Evolutionary conservation across 2,113 vertebrate genomes (phyloP), one percentile per base, ranked within the genome.

Genomic region (Seriola quinqueradiata): DNA sequence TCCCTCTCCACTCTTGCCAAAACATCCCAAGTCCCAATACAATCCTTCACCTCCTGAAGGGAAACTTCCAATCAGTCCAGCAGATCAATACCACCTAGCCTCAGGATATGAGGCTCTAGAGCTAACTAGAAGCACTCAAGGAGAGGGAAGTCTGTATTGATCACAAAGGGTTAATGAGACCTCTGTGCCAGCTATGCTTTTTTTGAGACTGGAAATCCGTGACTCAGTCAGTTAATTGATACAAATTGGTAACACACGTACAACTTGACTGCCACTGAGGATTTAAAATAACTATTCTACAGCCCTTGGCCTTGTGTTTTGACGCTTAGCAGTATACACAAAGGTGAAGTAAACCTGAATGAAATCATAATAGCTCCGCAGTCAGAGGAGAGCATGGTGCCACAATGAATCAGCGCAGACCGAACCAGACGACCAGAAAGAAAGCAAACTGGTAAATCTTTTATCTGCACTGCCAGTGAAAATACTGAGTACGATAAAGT

Each of bases 61-160:
- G 88, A 90, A 92, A 83, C 87, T 77, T 93, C 90, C 90, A 92
- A 93, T 94, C 91, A 87, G 90, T 77, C 75, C 36, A 19, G 38
- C 80, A 60, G 87, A 94, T 94, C 93, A 90, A 94, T 94, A 92
- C 70, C 25, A 61, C 84, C 83, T 63, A 25, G 88, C 92, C 89
- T 87, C 72, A 34, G 89, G 92, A 90, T 85, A 90, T 69, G 60
- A 77, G 74, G 76, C 87, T 89, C 86, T 82, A 82, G 85, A 92
- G 87, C 85, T 68, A 92, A 93, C 86, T 89, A 89, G 86, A 72
- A 91, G 87, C 91, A 92, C 91, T 93, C 91, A 92, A 88, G 75
- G 69, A 85, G 80, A 90, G 52, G 28, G 83, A 85, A 72, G 75
- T 84, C 70, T 58, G 38, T 91, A 93, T 94, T 75, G 92, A 94